These are phyloP conservation scores for Pipistrellus pygmaeus DNA, from an alignment of 2,797 vertebrate genomes.

Conservation along the genomic window DNA sequence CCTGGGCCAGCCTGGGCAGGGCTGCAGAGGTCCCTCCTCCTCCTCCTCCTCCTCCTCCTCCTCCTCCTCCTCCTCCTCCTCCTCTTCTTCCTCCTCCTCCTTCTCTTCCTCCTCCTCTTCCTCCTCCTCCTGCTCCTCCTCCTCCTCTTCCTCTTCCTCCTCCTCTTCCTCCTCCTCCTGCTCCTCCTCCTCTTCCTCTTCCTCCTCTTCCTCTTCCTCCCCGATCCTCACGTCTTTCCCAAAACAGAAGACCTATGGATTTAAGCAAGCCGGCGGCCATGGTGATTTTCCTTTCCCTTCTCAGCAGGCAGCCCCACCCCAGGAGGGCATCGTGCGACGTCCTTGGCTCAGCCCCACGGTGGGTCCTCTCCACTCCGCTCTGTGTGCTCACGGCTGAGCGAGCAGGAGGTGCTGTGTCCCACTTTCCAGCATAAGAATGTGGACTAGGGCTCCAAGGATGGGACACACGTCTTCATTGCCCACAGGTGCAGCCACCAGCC, in stretches of 20 bases:
- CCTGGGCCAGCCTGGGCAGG: constrained; percentile 85
- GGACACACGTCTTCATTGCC: neutral
- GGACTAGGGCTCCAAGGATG: neutral
- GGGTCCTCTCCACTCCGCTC: accelerated
- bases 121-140: constrained; percentile 80
- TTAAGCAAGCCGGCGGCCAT: constrained; percentile 4
- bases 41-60: neutral
- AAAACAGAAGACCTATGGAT: constrained; percentile 93
- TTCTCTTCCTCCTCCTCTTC: too few relatives aligned
- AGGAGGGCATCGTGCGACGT: accelerated
- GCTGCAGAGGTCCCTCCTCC: constrained; percentile 89
- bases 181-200: constrained; percentile 45
- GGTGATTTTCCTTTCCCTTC: neutral
- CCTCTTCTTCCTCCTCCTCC: constrained; percentile 76
- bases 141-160: constrained; percentile 68
- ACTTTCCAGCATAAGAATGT: neutral
- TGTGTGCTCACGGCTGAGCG: neutral
- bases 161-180: neutral
- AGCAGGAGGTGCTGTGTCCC: neutral
- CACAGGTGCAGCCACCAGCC: neutral
- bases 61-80: constrained; percentile 76
- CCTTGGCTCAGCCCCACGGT: neutral
- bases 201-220: constrained; percentile 82
- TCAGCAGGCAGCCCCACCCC: neutral
- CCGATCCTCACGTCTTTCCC: constrained; percentile 93